Conservation (phyloP, 2,888 invertebrate genomes). For the Tenthredo amoena region DNA sequence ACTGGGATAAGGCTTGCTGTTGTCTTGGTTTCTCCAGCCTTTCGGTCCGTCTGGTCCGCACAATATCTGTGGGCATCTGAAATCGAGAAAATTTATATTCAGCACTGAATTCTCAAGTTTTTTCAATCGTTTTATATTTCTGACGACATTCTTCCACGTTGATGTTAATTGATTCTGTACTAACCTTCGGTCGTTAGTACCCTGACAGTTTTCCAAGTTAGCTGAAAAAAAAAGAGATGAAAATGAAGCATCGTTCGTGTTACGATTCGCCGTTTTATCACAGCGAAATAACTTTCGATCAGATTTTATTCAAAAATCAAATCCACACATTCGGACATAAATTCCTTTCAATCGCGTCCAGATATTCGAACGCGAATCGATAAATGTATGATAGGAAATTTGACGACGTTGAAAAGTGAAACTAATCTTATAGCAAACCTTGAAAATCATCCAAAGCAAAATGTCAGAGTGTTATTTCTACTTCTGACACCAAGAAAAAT, state of each 20-base stretch:
- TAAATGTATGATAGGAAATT: not conserved
- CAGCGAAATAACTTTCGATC: too few species aligned
- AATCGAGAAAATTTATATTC: not conserved
- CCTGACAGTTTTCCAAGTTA: not conserved
- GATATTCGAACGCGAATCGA: not conserved
- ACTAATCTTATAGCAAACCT: not conserved
- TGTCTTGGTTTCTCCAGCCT: not conserved
- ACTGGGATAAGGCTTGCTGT: conserved; percentile 18
- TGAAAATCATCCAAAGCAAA: not conserved
- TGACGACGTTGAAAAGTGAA: not conserved
- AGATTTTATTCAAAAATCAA: not conserved
- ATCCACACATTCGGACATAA: not conserved
- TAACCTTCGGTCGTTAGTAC: not conserved
- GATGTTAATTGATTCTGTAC: not conserved
- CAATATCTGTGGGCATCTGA: not conserved
- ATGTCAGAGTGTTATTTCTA: not conserved
- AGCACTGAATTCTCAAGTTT: not conserved
- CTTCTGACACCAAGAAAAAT: not conserved
- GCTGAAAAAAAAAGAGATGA: not conserved
- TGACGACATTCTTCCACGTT: not conserved
- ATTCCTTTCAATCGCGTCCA: not conserved
- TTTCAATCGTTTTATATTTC: not conserved
- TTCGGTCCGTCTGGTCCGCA: conserved; percentile 36
- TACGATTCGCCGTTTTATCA: not conserved
- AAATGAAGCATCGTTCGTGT: too few species aligned